These are phyloP conservation scores for Semotilus atromaculatus DNA, from an alignment of 2,797 vertebrate species.

Conservation along the genomic window DNA sequence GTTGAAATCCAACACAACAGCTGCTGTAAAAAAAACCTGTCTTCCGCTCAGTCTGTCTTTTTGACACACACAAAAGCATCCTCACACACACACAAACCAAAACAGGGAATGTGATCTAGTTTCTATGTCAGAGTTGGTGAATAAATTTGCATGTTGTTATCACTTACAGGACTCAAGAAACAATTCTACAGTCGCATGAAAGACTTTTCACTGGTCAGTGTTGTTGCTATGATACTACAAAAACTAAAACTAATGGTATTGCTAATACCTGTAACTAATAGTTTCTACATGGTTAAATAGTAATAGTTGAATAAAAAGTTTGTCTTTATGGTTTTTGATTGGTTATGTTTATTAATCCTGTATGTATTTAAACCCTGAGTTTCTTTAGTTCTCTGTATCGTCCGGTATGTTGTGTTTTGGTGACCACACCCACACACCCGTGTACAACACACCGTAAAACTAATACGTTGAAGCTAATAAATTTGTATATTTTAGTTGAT, in stretches of 20 bases:
- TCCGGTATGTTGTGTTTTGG: no score
- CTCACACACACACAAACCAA: constrained; percentile 32
- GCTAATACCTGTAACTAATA: neutral
- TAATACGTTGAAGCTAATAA: neutral
- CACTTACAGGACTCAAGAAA: neutral
- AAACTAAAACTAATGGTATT: neutral
- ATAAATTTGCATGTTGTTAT: constrained; percentile 57
- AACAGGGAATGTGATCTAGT: constrained; percentile 43
- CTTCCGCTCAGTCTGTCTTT: constrained; percentile 21
- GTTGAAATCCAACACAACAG: constrained; percentile 36
- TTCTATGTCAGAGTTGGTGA: constrained; percentile 43
- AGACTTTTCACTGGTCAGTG: neutral
- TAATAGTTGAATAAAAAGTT: neutral
- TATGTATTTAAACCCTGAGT: no score
- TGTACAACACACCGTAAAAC: neutral
- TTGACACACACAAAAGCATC: neutral
- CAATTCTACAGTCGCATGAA: neutral
- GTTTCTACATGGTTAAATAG: neutral
- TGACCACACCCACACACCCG: no score
- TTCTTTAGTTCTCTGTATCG: no score
- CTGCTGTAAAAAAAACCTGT: constrained; percentile 32
- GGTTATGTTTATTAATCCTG: no score
- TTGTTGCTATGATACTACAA: neutral
- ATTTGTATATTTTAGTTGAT: neutral
- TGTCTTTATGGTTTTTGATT: neutral